A percentile compares a stretch with the other conserved stretches of the same genome.
phyloP scores from a whole-genome alignment of 2,113 vertebrate species.

The Nibea coibor region DNA sequence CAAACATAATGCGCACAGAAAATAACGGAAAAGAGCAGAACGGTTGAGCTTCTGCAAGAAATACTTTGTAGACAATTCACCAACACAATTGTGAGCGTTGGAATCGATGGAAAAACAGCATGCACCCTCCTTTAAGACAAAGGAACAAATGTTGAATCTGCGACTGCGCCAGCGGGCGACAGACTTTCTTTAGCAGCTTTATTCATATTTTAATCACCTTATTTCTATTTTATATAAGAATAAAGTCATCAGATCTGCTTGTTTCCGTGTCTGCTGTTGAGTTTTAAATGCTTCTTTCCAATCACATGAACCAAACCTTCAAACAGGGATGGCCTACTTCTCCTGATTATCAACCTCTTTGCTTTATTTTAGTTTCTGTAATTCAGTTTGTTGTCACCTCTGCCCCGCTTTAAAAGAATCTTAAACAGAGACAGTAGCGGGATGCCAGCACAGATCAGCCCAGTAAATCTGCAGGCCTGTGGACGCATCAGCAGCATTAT shows the following conservation, averaged over 20 bases:
- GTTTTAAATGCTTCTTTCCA: too few relatives aligned
- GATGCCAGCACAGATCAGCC: background rate
- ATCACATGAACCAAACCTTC: too few relatives aligned
- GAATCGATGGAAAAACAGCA: background rate
- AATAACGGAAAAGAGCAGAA: background rate
- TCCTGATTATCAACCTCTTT: rapidly evolving
- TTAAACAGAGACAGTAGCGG: background rate
- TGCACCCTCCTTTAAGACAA: background rate
- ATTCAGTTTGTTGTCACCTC: background rate
- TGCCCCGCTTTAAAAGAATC: constrained; percentile 5
- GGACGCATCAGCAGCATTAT: constrained; percentile 28
- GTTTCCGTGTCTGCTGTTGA: too few relatives aligned
- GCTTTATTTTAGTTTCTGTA: background rate
- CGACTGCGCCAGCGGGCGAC: background rate
- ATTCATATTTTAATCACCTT: too few relatives aligned
- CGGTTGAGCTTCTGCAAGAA: background rate
- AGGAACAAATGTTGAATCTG: background rate
- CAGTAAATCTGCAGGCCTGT: constrained; percentile 2
- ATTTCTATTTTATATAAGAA: too few relatives aligned
- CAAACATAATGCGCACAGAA: background rate
- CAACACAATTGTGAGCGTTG: background rate
- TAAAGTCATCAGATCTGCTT: too few relatives aligned
- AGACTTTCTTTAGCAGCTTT: too few relatives aligned
- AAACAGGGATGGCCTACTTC: background rate
- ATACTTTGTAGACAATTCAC: background rate